Percentiles rank a stretch among this genome's conserved stretches.
These are phyloP conservation scores for Megaceryle alcyon DNA, from an alignment of 2,797 vertebrate species.

Conservation along the genomic window DNA sequence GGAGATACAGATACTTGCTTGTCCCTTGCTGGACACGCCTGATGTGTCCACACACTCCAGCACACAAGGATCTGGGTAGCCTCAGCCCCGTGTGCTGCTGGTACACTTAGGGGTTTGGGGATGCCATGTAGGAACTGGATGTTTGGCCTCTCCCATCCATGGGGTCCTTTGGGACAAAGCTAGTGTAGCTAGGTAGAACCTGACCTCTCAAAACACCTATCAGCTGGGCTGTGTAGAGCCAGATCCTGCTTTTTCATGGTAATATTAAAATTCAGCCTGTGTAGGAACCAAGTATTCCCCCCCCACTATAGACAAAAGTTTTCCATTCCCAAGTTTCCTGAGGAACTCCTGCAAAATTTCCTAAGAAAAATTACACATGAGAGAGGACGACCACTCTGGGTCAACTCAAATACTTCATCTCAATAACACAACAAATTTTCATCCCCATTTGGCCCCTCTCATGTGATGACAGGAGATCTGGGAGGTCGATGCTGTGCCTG, in stretches of 20 bases:
- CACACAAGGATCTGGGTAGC: background rate
- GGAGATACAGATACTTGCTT: background rate
- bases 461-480: fast-evolving
- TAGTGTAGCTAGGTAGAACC: background rate
- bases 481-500: fast-evolving
- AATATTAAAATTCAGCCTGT: background rate
- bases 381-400: background rate
- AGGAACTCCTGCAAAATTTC: background rate
- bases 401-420: background rate
- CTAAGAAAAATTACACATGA: background rate
- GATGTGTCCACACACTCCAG: background rate
- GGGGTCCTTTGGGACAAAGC: background rate
- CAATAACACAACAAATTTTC: background rate
- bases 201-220: background rate
- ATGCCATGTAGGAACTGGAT: fast-evolving
- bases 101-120: background rate
- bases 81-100: background rate
- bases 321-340: background rate
- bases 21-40: fast-evolving
- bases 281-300: fast-evolving
- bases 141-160: background rate
- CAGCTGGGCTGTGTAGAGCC: background rate
- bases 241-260: background rate
- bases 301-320: background rate
- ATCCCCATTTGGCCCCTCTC: background rate